These are phyloP conservation scores for Schizaphis graminum DNA, from an alignment of 2,888 invertebrate species.

Conservation along the genomic window DNA sequence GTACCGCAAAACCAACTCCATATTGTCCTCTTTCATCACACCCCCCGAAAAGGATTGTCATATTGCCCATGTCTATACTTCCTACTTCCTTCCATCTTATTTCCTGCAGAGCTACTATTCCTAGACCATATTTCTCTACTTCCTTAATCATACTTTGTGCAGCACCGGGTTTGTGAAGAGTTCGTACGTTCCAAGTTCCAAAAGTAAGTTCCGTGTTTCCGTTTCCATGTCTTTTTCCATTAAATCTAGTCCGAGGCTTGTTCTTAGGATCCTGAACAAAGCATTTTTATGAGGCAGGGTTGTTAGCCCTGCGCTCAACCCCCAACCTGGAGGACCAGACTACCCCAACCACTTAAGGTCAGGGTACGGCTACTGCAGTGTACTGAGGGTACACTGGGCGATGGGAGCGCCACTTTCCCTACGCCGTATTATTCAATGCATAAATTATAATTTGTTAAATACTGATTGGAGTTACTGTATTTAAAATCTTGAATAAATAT, in stretches of 20 bases:
- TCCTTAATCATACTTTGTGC: background rate
- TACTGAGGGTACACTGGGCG: background rate
- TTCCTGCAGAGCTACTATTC: background rate
- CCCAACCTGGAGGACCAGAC: background rate
- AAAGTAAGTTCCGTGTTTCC: background rate
- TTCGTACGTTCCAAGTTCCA: conserved; percentile 2
- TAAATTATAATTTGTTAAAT: too few relatives aligned
- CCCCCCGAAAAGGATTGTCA: background rate
- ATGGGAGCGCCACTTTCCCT: background rate
- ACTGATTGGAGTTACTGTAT: too few relatives aligned
- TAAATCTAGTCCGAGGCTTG: background rate
- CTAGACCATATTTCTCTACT: background rate
- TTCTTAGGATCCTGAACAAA: background rate
- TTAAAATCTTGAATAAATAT: too few relatives aligned
- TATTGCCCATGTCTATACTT: background rate
- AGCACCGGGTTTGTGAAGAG: background rate
- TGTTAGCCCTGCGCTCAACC: conserved; percentile 23
- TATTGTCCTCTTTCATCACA: too few relatives aligned
- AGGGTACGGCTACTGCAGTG: conserved; percentile 1
- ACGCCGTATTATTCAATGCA: background rate
- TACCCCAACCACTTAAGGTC: background rate
- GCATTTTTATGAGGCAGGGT: conserved; percentile 21
- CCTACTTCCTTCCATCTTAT: background rate
- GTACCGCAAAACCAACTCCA: too few relatives aligned
- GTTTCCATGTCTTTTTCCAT: conserved; percentile 19